phyloP scores from a whole-genome alignment of 1,140 invertebrate genomes.

The Branchinecta lindahli region DNA sequence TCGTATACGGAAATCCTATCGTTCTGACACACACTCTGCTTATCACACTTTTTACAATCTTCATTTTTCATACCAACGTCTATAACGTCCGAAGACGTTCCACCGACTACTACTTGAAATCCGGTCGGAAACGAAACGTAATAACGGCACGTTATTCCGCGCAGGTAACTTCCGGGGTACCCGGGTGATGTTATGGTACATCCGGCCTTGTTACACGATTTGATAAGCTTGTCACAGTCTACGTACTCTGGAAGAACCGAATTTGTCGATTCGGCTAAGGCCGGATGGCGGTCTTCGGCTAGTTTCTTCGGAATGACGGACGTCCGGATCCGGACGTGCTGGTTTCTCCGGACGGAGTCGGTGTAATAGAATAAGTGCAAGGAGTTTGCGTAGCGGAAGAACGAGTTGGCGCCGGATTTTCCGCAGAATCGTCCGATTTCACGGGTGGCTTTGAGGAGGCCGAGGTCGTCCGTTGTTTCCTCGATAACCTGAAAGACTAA shows the following conservation, averaged over 20 bases:
- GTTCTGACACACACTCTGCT: background rate
- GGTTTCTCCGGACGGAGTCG: background rate
- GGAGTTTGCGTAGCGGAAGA: background rate
- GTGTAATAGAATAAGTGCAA: background rate
- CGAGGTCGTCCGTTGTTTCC: background rate
- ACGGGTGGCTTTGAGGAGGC: background rate
- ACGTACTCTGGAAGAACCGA: background rate
- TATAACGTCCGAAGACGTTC: background rate
- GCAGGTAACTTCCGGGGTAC: background rate
- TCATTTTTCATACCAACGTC: background rate
- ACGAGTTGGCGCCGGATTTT: background rate
- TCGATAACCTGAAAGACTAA: background rate
- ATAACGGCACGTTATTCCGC: background rate
- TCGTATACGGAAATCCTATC: background rate
- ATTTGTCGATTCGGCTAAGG: background rate
- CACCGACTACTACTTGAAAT: background rate
- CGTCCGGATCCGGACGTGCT: background rate
- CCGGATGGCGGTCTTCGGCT: background rate
- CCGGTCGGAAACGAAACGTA: background rate
- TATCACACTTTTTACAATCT: constrained; percentile 9
- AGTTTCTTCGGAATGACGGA: background rate
- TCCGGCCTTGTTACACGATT: background rate
- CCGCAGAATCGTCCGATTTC: background rate
- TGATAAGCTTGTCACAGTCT: background rate
- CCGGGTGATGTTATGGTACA: background rate